Evolutionary conservation across 1,140 invertebrate species (phyloP), one percentile per base, ranked within the genome.

Genomic region (Neomicropteryx cornuta): DNA sequence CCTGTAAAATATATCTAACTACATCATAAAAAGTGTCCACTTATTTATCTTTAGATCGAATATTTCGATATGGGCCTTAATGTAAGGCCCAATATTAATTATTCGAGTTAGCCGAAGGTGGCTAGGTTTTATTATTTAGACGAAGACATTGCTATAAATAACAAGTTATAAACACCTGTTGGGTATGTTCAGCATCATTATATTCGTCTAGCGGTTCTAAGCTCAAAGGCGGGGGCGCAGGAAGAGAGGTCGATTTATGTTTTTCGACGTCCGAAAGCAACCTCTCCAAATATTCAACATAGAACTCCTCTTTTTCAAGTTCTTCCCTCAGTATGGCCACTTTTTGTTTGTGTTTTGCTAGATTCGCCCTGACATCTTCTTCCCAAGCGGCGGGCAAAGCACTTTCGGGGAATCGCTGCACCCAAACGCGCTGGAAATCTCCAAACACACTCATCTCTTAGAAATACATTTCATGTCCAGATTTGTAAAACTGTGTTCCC

Each of bases 361-460:
- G 73, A 68, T 89, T 90, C 35, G 81, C 81, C 52, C 84, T 73
- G 45, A 91, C 86, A 73, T 90, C 84, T 62, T 88, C 85, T 57
- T 88, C 86, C 87, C 86, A 91, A 58, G 83, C 85, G 55, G 82
- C 81, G 51, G 87, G 87, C 46, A 91, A 71, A 47, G 83, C 80
- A 68, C 82, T 87, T 54, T 86, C 83, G 42, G 87, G 86, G 73
- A 89, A 91, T 53, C 86, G 73, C 71, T 87, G 77, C 58, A 80
- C 69, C 87, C 87, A 91, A 56, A 87, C 81, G 56, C 81, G 79
- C 65, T 86, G 82, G 63, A 89, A 88, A 70, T 89, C 86, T 49
- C 80, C 79, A 60, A 85, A 88, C 49, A 87, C 83, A 71, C 84
- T 87, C 85, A 88, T 88, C 65, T 68, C 54, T 36, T 18, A 14